These are phyloP conservation scores for Hyperoplus immaculatus DNA, from an alignment of 2,797 vertebrate genomes.

Conservation along the genomic window DNA sequence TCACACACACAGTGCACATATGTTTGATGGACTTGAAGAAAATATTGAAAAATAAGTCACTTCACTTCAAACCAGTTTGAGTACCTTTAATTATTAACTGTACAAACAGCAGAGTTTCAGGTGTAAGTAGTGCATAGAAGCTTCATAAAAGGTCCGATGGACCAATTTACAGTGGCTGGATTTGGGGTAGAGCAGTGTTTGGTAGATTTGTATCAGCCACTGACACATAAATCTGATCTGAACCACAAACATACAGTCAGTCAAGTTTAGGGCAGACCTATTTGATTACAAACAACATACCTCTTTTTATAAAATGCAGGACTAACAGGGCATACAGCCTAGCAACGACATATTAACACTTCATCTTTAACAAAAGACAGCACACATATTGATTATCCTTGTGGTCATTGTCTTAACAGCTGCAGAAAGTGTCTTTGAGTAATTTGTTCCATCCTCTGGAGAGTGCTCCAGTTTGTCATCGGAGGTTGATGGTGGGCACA, in stretches of 20 bases:
- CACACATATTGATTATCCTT: constrained; percentile 33
- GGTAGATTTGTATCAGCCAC: constrained; percentile 17
- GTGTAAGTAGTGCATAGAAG: constrained; percentile 57
- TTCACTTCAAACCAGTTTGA: constrained; percentile 27
- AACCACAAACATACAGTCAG: constrained; percentile 31
- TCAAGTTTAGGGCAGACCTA: constrained; percentile 46
- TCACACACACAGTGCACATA: not conserved
- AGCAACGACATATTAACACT: constrained; percentile 48
- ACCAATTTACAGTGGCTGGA: constrained; percentile 28
- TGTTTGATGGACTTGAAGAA: not conserved
- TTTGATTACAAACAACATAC: constrained; percentile 35
- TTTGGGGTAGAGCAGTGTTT: constrained; percentile 4
- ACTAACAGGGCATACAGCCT: constrained; percentile 15
- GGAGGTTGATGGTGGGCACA: constrained; percentile 30
- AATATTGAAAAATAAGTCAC: not conserved
- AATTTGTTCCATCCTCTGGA: constrained; percentile 30
- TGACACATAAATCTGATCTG: constrained; percentile 4
- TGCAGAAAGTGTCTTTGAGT: constrained; percentile 22
- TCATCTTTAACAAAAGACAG: constrained; percentile 42
- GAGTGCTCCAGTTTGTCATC: constrained; percentile 29
- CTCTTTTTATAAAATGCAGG: constrained; percentile 47
- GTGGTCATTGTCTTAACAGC: constrained; percentile 26
- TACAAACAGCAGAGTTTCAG: constrained; percentile 66
- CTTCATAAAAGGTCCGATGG: constrained; percentile 23
- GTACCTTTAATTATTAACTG: constrained; percentile 62